Conservation (phyloP, 2,888 invertebrate genomes). For the Drosophila limbata region DNA sequence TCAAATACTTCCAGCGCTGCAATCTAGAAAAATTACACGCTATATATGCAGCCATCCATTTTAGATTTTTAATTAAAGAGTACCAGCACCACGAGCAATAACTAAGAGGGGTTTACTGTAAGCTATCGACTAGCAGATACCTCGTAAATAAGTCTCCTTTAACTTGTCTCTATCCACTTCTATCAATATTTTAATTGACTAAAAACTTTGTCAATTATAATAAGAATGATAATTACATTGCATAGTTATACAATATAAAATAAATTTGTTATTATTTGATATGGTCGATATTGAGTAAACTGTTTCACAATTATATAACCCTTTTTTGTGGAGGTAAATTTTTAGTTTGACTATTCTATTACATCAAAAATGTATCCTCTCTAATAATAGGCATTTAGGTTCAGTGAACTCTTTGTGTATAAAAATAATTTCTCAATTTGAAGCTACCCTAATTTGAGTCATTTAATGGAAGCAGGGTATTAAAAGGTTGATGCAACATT, state of each 20-base stretch:
- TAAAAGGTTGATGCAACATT: conserved; percentile 26
- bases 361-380: neutral
- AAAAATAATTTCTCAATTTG: neutral
- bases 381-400: neutral
- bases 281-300: too few species aligned
- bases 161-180: neutral
- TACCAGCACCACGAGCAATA: conserved; percentile 6
- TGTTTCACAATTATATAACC: too few species aligned
- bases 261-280: too few species aligned
- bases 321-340: too few species aligned
- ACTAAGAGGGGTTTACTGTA: neutral
- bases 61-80: conserved; percentile 71
- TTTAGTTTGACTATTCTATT: neutral
- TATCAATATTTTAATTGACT: too few species aligned
- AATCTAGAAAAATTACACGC: conserved; percentile 73
- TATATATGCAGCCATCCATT: conserved; percentile 60
- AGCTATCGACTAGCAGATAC: neutral
- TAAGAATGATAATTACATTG: neutral
- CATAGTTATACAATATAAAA: too few species aligned
- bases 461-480: neutral
- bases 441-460: neutral
- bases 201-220: neutral
- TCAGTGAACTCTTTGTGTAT: neutral
- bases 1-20: conserved; percentile 63
- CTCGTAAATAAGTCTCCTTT: neutral